A percentile compares a stretch with the other conserved stretches of the same genome.
Conservation (phyloP, 2,888 invertebrate species). For the Esperia sulphurella region DNA sequence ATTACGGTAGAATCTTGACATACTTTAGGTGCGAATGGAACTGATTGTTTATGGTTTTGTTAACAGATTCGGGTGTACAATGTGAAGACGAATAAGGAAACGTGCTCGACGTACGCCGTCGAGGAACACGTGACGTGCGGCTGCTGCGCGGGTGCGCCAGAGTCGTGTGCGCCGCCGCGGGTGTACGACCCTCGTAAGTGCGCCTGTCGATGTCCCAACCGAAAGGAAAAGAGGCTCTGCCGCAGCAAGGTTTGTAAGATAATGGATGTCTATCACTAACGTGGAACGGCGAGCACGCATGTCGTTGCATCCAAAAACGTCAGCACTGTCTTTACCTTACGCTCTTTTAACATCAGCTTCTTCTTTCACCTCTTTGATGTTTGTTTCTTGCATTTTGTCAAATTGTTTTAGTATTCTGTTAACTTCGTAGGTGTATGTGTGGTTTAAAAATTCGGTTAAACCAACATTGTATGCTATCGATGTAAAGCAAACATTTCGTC, state of each 20-base stretch:
- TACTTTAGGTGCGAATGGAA: background rate
- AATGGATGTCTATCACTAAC: constrained; percentile 71
- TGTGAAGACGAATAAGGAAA: constrained; percentile 56
- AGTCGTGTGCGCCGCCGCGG: constrained; percentile 46
- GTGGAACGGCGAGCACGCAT: constrained; percentile 42
- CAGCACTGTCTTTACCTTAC: constrained; percentile 26
- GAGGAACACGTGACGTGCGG: constrained; percentile 63
- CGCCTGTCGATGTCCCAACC: constrained; percentile 69
- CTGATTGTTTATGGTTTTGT: constrained; percentile 11
- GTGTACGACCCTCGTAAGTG: constrained; percentile 74
- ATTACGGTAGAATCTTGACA: background rate
- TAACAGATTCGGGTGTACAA: constrained; percentile 62
- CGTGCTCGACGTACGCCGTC: constrained; percentile 54
- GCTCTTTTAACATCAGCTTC: constrained; percentile 38
- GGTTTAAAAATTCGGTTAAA: constrained; percentile 20
- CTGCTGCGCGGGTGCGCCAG: constrained; percentile 49
- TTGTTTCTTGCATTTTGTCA: constrained; percentile 7
- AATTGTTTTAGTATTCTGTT: constrained; percentile 6
- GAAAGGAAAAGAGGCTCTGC: constrained; percentile 58
- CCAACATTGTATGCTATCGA: constrained; percentile 16
- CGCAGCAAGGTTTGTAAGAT: constrained; percentile 71
- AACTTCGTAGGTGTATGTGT: constrained; percentile 13
- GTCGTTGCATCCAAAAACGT: constrained; percentile 17
- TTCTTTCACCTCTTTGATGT: constrained; percentile 30
- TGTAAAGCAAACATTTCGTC: constrained; percentile 15